These are phyloP conservation scores for Rosalia funebris DNA, from an alignment of 2,888 invertebrate species.

Conservation along the genomic window DNA sequence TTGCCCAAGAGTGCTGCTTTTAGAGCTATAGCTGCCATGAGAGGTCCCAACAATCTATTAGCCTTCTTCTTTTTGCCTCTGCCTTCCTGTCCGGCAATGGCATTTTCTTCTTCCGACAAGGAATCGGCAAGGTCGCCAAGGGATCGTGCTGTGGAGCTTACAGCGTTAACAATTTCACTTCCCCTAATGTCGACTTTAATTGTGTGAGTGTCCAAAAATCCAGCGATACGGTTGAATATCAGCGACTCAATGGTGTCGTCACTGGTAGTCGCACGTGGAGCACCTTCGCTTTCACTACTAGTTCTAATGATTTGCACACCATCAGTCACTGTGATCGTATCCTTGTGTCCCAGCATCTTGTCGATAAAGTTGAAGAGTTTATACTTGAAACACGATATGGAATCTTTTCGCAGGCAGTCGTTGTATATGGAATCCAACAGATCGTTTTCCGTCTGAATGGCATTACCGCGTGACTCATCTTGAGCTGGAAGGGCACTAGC, in stretches of 20 bases:
- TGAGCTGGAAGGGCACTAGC: slow-evolving; percentile 74
- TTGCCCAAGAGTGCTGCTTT: slow-evolving; percentile 84
- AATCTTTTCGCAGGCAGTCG: slow-evolving; percentile 85
- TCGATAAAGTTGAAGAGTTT: slow-evolving; percentile 88
- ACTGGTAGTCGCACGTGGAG: slow-evolving; percentile 76
- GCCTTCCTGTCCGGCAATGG: slow-evolving; percentile 74
- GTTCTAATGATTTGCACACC: slow-evolving; percentile 87
- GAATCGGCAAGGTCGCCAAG: slow-evolving; percentile 78
- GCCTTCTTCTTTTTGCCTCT: slow-evolving; percentile 84
- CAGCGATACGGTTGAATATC: slow-evolving; percentile 75
- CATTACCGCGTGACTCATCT: slow-evolving; percentile 68
- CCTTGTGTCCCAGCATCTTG: slow-evolving; percentile 83
- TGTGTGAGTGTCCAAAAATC: slow-evolving; percentile 82
- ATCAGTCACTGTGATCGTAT: slow-evolving; percentile 81
- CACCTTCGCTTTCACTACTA: slow-evolving; percentile 76
- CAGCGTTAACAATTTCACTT: slow-evolving; percentile 82
- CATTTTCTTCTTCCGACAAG: slow-evolving; percentile 68
- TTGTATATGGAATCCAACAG: slow-evolving; percentile 79
- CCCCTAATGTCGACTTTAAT: slow-evolving; percentile 87
- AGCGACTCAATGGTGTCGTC: slow-evolving; percentile 75
- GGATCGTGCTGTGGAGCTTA: slow-evolving; percentile 82
- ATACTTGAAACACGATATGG: slow-evolving; percentile 86
- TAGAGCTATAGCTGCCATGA: slow-evolving; percentile 78
- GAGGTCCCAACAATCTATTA: slow-evolving; percentile 79
- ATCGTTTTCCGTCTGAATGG: slow-evolving; percentile 78